Base-by-base conservation (phyloP, 2,797 vertebrate species). In the Phoeniculus purpureus region DNA sequence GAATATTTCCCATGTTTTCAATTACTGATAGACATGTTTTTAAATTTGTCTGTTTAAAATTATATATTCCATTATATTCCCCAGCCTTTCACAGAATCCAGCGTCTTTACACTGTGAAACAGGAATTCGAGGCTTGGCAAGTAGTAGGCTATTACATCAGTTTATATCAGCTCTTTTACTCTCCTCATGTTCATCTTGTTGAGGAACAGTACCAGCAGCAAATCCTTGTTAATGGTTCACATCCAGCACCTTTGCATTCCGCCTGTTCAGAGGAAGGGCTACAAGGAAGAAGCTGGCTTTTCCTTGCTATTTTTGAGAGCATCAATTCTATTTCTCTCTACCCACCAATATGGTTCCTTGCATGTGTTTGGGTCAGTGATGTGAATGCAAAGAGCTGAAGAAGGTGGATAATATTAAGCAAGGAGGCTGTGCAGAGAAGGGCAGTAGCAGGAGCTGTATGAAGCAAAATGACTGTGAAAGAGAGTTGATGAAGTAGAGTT, bases 21-120 rank as follows among this genome's bases (percentile, higher is more conserved):
- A 20, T 76, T 90, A 59, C 47, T 85, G 84, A 88, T 83, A 78
- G n/a, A 94, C 92, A 82, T 59, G 27, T 60, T 81, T 92, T 92
- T 45, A 78, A 87, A 88, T 81, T 56, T 81, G 56, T 47, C 40
- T 66, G 26, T 81, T 86, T 17, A 84, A 88, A 54, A 67, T 86
- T 40, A 79, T 37, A 8, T 37, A 37, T 37, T 37, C 37, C 37
- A 37, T 37, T 37, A 37, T 12, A 37, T 37, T 37, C 2, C 3
- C 7, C 85, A 90, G 67, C n/a, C 7, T 94, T 93, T 90, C 16
- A 71, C 75, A 74, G 67, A 43, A 73, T 48, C 27, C 68, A 64
- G 15, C 65, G 26, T 72, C 78, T 82, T 87, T 82, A 71, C 13
- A 29, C 9, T 6, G 34, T 64, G 50, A n/a, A 65, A 17, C 7